Evolutionary conservation across 2,888 invertebrate genomes (phyloP).

Genomic region (Iphiclides podalirius): DNA sequence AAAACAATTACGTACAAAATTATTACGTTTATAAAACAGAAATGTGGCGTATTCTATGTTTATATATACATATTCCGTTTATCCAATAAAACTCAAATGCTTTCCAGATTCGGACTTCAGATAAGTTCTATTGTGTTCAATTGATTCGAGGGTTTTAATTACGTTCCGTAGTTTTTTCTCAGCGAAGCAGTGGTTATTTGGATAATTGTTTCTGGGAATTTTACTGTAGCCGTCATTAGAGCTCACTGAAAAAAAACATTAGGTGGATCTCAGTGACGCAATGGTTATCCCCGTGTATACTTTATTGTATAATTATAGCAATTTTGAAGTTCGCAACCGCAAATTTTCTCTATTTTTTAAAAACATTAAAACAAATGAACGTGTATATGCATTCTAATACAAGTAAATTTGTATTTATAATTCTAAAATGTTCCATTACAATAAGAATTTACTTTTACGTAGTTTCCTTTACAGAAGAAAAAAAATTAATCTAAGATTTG

Average conservation of each 20-base stretch:
- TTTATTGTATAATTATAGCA: conserved; percentile 7
- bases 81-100: neutral
- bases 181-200: conserved; percentile 2
- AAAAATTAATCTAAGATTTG: too few relatives aligned
- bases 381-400: too few relatives aligned
- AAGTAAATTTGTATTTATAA: too few relatives aligned
- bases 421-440: too few relatives aligned
- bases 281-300: conserved; percentile 15
- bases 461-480: too few relatives aligned
- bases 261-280: conserved; percentile 3
- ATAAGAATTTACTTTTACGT: too few relatives aligned
- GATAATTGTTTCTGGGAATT: conserved; percentile 20
- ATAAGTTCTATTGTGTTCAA: neutral
- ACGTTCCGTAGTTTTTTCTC: conserved; percentile 2
- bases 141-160: conserved; percentile 3
- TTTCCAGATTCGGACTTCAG: neutral
- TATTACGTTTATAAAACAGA: too few relatives aligned
- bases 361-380: neutral
- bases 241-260: neutral
- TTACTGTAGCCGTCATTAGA: conserved; percentile 8
- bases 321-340: neutral
- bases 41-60: too few relatives aligned
- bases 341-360: neutral
- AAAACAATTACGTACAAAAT: too few relatives aligned
- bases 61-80: too few relatives aligned